phyloP scores from a whole-genome alignment of 2,113 vertebrate species.

The Dryoscopus gambensis region DNA sequence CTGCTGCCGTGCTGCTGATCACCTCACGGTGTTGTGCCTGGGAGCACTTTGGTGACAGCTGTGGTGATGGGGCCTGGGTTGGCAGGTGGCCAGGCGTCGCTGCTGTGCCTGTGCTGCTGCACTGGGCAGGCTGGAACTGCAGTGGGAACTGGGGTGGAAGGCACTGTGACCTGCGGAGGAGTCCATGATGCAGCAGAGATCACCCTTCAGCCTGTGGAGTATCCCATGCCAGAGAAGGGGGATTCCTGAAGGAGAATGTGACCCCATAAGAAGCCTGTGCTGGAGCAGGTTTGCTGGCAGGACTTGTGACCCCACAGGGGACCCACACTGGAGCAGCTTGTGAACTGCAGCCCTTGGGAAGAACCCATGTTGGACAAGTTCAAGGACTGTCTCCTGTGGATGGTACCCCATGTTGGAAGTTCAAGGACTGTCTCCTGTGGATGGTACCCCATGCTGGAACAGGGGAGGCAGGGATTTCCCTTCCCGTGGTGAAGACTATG shows the following conservation, averaged over 20 bases:
- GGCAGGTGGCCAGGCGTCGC: neutral
- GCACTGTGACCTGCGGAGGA: neutral
- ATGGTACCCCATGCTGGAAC: too few species aligned
- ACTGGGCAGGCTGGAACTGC: neutral
- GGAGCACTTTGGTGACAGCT: neutral
- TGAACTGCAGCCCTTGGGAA: neutral
- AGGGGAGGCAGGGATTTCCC: neutral
- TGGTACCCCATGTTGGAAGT: fast-evolving
- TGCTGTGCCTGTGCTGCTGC: neutral
- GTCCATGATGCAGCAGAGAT: neutral
- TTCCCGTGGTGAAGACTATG: neutral
- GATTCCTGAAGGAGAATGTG: neutral
- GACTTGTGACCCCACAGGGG: neutral
- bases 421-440: too few species aligned
- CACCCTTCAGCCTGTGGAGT: neutral
- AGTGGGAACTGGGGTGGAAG: neutral
- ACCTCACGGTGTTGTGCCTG: neutral
- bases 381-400: neutral
- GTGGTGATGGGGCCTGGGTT: neutral
- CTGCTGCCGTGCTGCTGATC: neutral
- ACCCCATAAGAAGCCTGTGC: neutral
- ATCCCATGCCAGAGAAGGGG: neutral
- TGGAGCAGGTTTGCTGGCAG: neutral
- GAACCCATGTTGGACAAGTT: neutral
- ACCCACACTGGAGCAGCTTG: neutral